phyloP scores from a whole-genome alignment of 23 tunicate genomes.

The Corella eumyota region DNA sequence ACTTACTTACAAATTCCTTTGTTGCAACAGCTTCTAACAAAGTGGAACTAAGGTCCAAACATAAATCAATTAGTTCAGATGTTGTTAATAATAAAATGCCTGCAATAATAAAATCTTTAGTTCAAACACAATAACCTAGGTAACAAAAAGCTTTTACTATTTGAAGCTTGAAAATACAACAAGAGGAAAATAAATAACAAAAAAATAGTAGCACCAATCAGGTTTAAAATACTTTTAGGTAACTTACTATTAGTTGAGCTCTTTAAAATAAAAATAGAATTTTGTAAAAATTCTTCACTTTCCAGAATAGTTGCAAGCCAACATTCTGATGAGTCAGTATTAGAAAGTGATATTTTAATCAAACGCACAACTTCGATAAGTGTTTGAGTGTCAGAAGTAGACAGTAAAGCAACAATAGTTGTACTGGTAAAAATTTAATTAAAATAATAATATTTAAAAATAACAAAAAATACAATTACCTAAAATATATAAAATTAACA shows the following conservation, averaged over 20 bases:
- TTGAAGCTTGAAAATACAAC: no score
- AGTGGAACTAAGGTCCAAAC: slow-evolving; percentile 3
- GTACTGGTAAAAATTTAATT: slow-evolving; percentile 5
- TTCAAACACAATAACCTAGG: no score
- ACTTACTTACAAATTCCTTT: slow-evolving; percentile 31
- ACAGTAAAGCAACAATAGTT: slow-evolving; percentile 40
- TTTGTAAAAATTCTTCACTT: slow-evolving; percentile 8
- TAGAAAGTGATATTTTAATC: slow-evolving; percentile 23
- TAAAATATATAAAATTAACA: no score
- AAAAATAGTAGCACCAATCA: no score
- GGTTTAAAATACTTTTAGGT: no score
- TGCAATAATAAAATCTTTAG: no score
- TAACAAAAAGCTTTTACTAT: no score
- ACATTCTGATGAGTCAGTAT: not conserved
- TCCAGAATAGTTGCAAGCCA: slow-evolving; percentile 45
- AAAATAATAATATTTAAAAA: no score
- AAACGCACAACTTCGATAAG: slow-evolving; percentile 50
- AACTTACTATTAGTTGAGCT: slow-evolving; percentile 59
- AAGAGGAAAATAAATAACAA: not conserved
- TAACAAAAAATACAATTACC: no score
- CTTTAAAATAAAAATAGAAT: slow-evolving; percentile 35
- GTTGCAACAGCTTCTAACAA: slow-evolving; percentile 2
- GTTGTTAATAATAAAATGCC: slow-evolving; percentile 11
- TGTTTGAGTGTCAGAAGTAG: slow-evolving; percentile 62
- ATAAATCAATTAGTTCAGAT: slow-evolving; percentile 26